phyloP scores from a whole-genome alignment of 1,140 invertebrate species.

The Cyclargus thomasi region DNA sequence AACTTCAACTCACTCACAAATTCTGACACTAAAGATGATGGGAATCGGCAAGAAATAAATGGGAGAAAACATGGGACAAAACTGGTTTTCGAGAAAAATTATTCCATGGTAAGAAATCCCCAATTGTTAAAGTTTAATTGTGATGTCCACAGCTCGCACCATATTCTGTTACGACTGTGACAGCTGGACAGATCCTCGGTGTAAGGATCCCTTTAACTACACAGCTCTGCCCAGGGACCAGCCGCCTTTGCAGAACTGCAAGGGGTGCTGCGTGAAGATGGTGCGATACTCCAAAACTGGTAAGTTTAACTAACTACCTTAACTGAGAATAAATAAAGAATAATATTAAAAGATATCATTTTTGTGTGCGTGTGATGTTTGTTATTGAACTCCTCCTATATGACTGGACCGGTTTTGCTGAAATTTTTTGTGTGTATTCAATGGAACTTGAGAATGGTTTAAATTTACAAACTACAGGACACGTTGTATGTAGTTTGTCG shows the following conservation, averaged over 20 bases:
- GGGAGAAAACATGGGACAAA: neutral
- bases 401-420: too few relatives aligned
- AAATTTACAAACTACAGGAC: too few relatives aligned
- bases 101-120: neutral
- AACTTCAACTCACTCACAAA: too few relatives aligned
- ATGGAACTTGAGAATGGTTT: too few relatives aligned
- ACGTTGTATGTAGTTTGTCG: too few relatives aligned
- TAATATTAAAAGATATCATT: too few relatives aligned
- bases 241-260: conserved; percentile 88
- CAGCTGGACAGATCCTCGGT: conserved; percentile 90
- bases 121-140: neutral
- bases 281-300: conserved; percentile 91
- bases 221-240: conserved; percentile 89
- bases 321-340: too few relatives aligned
- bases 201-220: conserved; percentile 95
- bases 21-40: neutral
- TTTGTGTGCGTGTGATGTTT: too few relatives aligned
- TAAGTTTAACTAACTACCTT: conserved; percentile 79
- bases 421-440: too few relatives aligned
- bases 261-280: conserved; percentile 96
- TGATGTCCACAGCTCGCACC: conserved; percentile 79
- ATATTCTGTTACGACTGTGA: conserved; percentile 96
- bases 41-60: neutral
- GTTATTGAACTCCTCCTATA: too few relatives aligned
- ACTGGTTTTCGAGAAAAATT: conserved; percentile 15